A percentile compares a stretch with the other conserved stretches of the same genome.
Evolutionary conservation across 2,113 vertebrate species (phyloP).

Genomic region (Dromiciops gliroides): DNA sequence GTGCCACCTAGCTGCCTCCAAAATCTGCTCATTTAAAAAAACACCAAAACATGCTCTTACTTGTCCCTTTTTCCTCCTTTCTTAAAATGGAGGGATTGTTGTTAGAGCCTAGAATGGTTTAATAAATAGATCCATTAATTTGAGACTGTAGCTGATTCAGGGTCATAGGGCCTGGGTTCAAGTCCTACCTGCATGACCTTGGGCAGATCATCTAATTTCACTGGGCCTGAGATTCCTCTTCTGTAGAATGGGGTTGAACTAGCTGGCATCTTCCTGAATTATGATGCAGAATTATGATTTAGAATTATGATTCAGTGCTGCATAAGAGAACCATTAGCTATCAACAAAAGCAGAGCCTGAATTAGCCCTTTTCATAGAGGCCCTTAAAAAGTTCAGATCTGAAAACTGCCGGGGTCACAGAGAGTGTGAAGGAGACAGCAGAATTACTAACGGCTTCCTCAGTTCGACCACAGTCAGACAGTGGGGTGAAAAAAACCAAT

Average conservation of each 20-base stretch:
- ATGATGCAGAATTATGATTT: no score
- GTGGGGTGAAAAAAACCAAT: not conserved
- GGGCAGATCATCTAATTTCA: not conserved
- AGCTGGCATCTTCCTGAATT: not conserved
- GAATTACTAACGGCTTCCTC: not conserved
- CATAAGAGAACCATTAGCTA: not conserved
- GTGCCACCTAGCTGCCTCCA: no score
- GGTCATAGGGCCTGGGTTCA: not conserved
- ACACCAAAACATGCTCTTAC: slow-evolving; percentile 62
- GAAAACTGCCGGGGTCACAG: not conserved
- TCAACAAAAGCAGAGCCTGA: not conserved
- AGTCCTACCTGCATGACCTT: not conserved
- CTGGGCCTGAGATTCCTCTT: not conserved
- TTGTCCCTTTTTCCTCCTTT: not conserved
- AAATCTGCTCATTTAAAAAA: slow-evolving; percentile 20
- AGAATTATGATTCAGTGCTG: not conserved
- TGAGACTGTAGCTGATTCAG: slow-evolving; percentile 30
- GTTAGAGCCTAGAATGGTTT: slow-evolving; percentile 21
- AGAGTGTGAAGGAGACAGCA: not conserved
- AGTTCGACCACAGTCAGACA: not conserved
- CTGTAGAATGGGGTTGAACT: not conserved
- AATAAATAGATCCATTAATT: slow-evolving; percentile 53
- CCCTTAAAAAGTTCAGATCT: not conserved
- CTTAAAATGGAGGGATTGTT: slow-evolving; percentile 13
- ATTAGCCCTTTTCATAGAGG: not conserved